These are phyloP conservation scores for Acronicta alni DNA, from an alignment of 2,888 invertebrate species.

Conservation along the genomic window DNA sequence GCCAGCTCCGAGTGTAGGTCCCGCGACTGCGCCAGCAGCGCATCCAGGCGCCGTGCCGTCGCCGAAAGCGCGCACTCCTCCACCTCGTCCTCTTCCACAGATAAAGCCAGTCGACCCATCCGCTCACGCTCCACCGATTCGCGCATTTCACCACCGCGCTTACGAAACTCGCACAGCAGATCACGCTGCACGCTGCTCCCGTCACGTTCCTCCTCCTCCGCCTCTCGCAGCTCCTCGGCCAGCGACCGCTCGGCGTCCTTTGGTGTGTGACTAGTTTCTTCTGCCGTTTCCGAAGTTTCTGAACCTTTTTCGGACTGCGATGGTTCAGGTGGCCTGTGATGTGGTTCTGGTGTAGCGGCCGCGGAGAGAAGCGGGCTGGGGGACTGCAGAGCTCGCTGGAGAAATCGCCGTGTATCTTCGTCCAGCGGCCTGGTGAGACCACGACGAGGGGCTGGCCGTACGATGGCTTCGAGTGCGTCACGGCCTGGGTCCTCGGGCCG, in stretches of 20 bases:
- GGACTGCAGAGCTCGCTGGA: conserved; percentile 77
- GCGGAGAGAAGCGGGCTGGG: conserved; percentile 72
- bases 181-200: conserved; percentile 64
- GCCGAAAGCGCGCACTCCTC: conserved; percentile 71
- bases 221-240: conserved; percentile 82
- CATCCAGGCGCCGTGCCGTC: conserved; percentile 80
- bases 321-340: conserved; percentile 30
- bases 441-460: conserved; percentile 78
- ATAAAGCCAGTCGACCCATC: conserved; percentile 79
- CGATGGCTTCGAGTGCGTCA: conserved; percentile 82
- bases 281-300: conserved; percentile 22
- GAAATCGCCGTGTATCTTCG: conserved; percentile 81
- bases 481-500: conserved; percentile 80
- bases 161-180: conserved; percentile 66
- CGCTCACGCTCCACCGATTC: conserved; percentile 81
- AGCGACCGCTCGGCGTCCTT: conserved; percentile 69
- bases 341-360: conserved; percentile 66
- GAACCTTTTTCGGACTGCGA: conserved; percentile 21
- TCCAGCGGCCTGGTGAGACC: conserved; percentile 78
- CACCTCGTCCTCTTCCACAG: conserved; percentile 82
- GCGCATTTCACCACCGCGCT: conserved; percentile 65
- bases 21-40: conserved; percentile 82
- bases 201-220: conserved; percentile 73
- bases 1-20: conserved; percentile 83
- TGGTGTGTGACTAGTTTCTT: conserved; percentile 45